Base-by-base conservation (phyloP, 2,113 vertebrate species). In the Hydrolagus affinis region DNA sequence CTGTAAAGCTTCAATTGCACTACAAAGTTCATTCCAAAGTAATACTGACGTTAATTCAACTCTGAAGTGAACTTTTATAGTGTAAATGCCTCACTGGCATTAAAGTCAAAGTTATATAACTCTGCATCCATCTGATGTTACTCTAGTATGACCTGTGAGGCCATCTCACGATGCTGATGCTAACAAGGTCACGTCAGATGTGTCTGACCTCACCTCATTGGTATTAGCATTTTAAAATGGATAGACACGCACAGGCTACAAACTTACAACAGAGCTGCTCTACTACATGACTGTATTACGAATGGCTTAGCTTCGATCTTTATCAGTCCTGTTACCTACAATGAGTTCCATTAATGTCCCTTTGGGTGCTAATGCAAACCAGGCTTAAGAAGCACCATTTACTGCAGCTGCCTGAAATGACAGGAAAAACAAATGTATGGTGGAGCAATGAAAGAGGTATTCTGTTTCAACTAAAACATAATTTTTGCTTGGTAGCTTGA, bases 11-110 rank as follows among this genome's bases (percentile, higher is more conserved):
- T 14, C 28, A 83, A 83, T 83, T 25, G 66, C 28, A 32, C 28
- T 9, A 83, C 25, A 32, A 66, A 68, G 78, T 83, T 83, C 15
- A 66, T 19, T 30, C 15, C 62, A 4, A 56, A 75, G 73, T 19
- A 83, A 66, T 68, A 83, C 28, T 80, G 17, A 77, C 28, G 73
- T 56, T 17, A 57, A 57, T 57, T 80, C 59, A 80, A 62, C 23
- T 83, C 60, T 83, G 23, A 66, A 66, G 60, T 66, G 32, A 83
- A 68, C 78, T 83, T 83, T 21, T 32, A 83, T 83, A 25, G 78
- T 83, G 60, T 62, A 83, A 83, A 19, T 66, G 78, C 8, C 66
- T 83, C 25, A 30, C 28, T 10, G 73, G 32, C 3, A 30, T 28
- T 83, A 28, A 17, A 83, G 66, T 32, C 62, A 66, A 83, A 83